These are phyloP conservation scores for Matsumurasca onukii DNA, from an alignment of 1,140 invertebrate genomes.

Conservation along the genomic window DNA sequence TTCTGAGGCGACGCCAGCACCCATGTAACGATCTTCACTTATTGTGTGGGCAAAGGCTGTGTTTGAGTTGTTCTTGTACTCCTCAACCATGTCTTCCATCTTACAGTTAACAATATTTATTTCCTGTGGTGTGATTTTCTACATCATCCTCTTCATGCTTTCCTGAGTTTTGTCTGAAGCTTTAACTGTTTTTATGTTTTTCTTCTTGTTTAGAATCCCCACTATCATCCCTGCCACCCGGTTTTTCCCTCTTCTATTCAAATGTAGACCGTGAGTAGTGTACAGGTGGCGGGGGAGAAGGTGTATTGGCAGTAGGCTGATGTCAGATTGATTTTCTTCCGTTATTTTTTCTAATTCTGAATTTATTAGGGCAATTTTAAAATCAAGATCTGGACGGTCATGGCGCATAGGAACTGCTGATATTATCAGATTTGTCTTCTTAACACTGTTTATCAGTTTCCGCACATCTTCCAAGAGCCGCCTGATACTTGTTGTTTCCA, in stretches of 20 bases:
- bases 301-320: constrained; percentile 1
- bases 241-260: constrained; percentile 11
- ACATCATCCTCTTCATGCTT: not conserved
- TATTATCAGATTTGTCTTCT: not conserved
- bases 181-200: not conserved
- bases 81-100: not conserved
- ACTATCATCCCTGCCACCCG: not conserved
- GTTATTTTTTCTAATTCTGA: constrained; percentile 3
- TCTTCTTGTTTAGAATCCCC: not conserved
- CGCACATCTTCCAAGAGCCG: not conserved
- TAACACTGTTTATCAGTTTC: not conserved
- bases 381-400: not conserved
- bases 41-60: constrained; percentile 10
- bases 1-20: not conserved
- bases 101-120: not conserved
- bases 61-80: not conserved
- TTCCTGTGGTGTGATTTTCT: not conserved
- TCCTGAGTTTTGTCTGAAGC: not conserved
- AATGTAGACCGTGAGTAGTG: constrained; percentile 4
- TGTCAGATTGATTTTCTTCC: not conserved
- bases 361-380: constrained; percentile 6
- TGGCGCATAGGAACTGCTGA: not conserved
- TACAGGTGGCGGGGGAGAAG: constrained; percentile 16
- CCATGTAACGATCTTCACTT: not conserved
- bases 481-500: not conserved